Percentiles rank a stretch among this genome's conserved stretches.
These are phyloP conservation scores for Thecophora atra DNA, from an alignment of 2,888 invertebrate species.

Conservation along the genomic window DNA sequence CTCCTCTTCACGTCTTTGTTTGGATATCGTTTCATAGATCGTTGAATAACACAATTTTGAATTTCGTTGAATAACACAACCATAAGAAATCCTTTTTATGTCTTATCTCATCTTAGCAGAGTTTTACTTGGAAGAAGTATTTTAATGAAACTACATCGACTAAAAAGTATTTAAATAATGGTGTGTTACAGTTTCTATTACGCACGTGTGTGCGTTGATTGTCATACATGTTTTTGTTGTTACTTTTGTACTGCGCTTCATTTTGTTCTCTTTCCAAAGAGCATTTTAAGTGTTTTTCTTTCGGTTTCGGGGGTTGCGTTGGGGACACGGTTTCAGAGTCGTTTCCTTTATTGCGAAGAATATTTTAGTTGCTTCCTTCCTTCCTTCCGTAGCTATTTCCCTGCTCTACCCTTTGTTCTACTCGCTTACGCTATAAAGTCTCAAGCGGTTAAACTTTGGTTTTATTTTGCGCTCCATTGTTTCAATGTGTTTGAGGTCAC, in stretches of 20 bases:
- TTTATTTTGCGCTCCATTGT: not conserved
- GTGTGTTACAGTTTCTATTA: slow-evolving; percentile 19
- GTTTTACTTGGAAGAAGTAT: slow-evolving; percentile 38
- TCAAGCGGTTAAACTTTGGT: not conserved
- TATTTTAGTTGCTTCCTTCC: slow-evolving; percentile 1
- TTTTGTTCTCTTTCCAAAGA: slow-evolving; percentile 30
- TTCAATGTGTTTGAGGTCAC: not conserved
- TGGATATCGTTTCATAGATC: not conserved
- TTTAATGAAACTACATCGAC: slow-evolving; percentile 62
- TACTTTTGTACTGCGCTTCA: slow-evolving; percentile 17
- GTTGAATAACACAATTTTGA: not conserved
- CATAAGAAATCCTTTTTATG: not conserved
- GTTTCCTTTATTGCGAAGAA: slow-evolving; percentile 2
- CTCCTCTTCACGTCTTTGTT: not conserved
- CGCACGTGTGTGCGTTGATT: slow-evolving; percentile 9
- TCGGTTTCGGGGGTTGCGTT: not conserved
- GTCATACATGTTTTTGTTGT: not conserved
- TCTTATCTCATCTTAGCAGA: slow-evolving; percentile 8
- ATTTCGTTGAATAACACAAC: not conserved
- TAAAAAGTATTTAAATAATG: slow-evolving; percentile 30
- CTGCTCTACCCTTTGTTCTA: not conserved
- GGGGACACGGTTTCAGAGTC: not conserved
- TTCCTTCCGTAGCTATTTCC: not conserved
- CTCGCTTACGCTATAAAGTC: no score
- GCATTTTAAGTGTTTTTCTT: slow-evolving; percentile 32